phyloP scores from a whole-genome alignment of 2,888 invertebrate genomes.

The Apocheima hispidaria region DNA sequence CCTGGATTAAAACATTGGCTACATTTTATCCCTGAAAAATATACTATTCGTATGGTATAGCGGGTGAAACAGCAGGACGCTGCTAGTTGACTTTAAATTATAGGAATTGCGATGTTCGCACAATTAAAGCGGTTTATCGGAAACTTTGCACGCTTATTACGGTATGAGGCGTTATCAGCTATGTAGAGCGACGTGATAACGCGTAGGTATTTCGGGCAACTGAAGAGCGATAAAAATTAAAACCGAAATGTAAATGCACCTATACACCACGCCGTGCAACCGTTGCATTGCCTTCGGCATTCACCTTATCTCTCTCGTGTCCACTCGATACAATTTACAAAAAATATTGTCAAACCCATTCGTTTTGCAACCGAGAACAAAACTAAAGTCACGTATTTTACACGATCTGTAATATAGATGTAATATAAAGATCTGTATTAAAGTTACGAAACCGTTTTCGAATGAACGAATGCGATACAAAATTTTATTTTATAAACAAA shows the following conservation, averaged over 20 bases:
- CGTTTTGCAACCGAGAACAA: conserved; percentile 27
- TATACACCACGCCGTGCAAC: conserved; percentile 44
- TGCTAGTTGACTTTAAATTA: conserved; percentile 9
- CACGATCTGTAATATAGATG: conserved; percentile 18
- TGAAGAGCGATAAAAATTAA: conserved; percentile 74
- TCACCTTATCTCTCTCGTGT: conserved; percentile 58
- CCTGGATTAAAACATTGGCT: too few relatives aligned
- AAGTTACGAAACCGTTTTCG: conserved; percentile 37
- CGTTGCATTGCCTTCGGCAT: conserved; percentile 55
- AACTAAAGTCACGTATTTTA: conserved; percentile 23
- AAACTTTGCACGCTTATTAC: conserved; percentile 64
- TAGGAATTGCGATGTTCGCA: conserved; percentile 39
- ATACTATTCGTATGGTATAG: too few relatives aligned
- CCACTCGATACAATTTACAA: conserved; percentile 45
- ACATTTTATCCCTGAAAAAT: too few relatives aligned
- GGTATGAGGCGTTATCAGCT: conserved; percentile 71
- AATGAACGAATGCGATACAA: conserved; percentile 44
- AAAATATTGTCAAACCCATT: conserved; percentile 36
- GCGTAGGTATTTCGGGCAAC: conserved; percentile 68
- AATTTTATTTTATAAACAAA: conserved; percentile 65
- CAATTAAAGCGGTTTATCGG: conserved; percentile 59
- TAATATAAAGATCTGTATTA: conserved; percentile 16
- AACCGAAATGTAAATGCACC: conserved; percentile 69
- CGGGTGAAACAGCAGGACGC: too few relatives aligned
- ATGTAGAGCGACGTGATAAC: conserved; percentile 73